Base-by-base conservation (phyloP, 1,140 invertebrate genomes). In the Zeugodacus cucurbitae region DNA sequence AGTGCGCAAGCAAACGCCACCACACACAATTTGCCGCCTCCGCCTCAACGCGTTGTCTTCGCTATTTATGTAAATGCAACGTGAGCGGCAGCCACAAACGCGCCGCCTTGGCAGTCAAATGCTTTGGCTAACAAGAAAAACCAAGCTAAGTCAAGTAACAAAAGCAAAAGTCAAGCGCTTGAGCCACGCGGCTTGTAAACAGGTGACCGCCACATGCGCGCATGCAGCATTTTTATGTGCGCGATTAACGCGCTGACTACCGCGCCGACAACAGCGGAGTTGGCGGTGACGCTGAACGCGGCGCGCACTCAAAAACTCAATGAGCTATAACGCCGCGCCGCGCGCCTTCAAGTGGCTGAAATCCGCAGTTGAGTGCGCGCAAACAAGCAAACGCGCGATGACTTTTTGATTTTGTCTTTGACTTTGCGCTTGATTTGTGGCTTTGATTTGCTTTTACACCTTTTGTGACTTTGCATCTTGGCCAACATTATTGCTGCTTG, bases 301-400 rank as follows among this genome's bases (percentile, higher is more conserved):
- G 3, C 26, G 85, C 57, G 17, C 48, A 34, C 85, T 59, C 85
- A 86, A 86, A 86, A 58, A 59, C 85, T 86, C 85, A 86, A 86
- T 86, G 22, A 86, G 17, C 48, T 26, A 48, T 59, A 37, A 59
- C 44, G 85, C 54, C 26, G 22, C 85, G 57, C 85, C 26, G n/a
- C 48, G 11, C 26, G 4, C 2, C 6, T 26, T 54, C 85, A 7
- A 82, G 29, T 54, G 48, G 2, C n/a, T n/a, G n/a, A n/a, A n/a
- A n/a, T n/a, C n/a, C n/a, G n/a, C n/a, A n/a, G n/a, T 26, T 86
- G 48, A 48, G 82, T 22, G 57, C 22, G 57, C 85, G 37, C 29
- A 0, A 82, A 8, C 74, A 32, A 29, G 14, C n/a, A n/a, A n/a
- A n/a, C n/a, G n/a, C 26, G 14, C 62, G 26, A 32, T 67, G 67